These are phyloP conservation scores for Ceratotherium simum DNA, from an alignment of 2,113 vertebrate genomes.

Conservation along the genomic window DNA sequence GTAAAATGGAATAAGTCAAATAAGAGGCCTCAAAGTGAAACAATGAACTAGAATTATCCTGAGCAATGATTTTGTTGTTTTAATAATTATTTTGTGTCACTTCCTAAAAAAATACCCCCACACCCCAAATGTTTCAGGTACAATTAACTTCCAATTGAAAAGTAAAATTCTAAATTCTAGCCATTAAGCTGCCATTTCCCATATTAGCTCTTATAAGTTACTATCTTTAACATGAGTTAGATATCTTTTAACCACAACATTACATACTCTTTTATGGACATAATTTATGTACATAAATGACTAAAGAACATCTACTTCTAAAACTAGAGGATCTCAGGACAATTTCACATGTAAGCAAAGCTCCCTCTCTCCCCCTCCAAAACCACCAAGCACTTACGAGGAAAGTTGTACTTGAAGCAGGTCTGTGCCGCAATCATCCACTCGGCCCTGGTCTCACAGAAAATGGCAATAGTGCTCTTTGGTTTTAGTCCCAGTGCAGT, in stretches of 20 bases:
- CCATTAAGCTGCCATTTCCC: not conserved
- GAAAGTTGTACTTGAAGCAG: conserved; percentile 97
- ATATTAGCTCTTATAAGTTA: not conserved
- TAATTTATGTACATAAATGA: conserved; percentile 12
- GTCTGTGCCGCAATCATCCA: conserved; percentile 97
- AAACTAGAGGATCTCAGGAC: conserved; percentile 23
- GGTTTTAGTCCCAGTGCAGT: conserved; percentile 92
- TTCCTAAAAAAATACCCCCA: not conserved
- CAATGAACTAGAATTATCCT: conserved; percentile 43
- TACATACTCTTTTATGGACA: not conserved
- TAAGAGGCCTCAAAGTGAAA: not conserved
- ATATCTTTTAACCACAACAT: not conserved
- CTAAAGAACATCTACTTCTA: not conserved
- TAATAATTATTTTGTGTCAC: not conserved
- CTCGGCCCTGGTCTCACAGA: conserved; percentile 97
- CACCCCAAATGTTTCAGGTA: not conserved
- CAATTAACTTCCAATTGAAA: conserved; percentile 39
- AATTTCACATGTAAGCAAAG: not conserved
- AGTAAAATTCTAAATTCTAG: conserved; percentile 42
- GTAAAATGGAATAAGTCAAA: conserved; percentile 38
- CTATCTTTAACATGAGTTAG: not conserved
- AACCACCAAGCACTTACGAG: conserved; percentile 89
- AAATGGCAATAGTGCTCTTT: conserved; percentile 93
- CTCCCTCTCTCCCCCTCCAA: not conserved
- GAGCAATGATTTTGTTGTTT: conserved; percentile 25